Base-by-base conservation (phyloP, 2,888 invertebrate species). In the Melanophora roralis region DNA sequence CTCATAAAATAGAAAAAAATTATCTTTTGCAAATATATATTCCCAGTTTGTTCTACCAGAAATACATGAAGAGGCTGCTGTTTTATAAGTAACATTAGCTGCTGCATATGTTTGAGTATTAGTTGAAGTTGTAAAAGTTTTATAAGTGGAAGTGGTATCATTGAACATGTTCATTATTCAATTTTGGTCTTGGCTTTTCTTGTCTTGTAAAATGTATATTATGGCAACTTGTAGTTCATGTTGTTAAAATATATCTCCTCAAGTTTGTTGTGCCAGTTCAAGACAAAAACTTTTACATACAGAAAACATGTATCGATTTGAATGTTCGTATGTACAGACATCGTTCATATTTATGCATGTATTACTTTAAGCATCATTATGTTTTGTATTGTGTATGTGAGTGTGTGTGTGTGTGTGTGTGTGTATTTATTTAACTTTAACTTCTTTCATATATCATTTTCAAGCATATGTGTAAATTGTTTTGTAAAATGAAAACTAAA, bases 111-210 rank as follows among this genome's bases (percentile, higher is more conserved):
- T 36, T n/a, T n/a, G n/a, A 9, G 14, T 5, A 32, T 40, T 49
- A 34, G n/a, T 55, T 1, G 59, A 23, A 34, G 32, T 47, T 12
- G 16, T 16, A 9, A 59, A 36, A 49, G 34, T 53, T 71, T 60
- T 51, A 27, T 32, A 49, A 73, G 73, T 68, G 36, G 57, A 49
- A 65, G 73, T 62, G 57, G 69, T 71, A 79, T 79, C 79, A 79
- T 71, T 79, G 75, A 71, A 75, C 79, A 79, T 75, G 75, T 75
- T 67, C 55, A 75, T 71, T 79, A 79, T 75, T 79, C 79, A 79
- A 79, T 75, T 75, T 75, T 72, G 75, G 75, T 79, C 53, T 71
- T 79, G 71, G 79, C 59, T 75, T 79, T 65, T 79, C 65, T 71
- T 79, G 67, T 79, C 71, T 74, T 68, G 59, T n/a, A n/a, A n/a